A percentile compares a stretch with the other conserved stretches of the same genome.
phyloP scores from a whole-genome alignment of 2,113 vertebrate species.

The Seriola dumerili region DNA sequence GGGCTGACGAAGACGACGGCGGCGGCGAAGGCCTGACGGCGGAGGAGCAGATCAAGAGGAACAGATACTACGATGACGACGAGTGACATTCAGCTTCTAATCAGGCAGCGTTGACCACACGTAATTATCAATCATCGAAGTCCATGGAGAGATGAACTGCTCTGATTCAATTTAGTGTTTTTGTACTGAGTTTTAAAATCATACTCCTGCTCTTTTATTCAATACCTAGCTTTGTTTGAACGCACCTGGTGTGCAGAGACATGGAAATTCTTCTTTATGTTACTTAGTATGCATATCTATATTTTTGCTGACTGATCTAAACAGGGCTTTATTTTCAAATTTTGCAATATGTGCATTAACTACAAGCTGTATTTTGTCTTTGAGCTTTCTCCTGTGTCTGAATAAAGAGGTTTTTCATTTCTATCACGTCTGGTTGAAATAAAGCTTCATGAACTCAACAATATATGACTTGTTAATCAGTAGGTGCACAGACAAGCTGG shows the following conservation, averaged over 20 bases:
- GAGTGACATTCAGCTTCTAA: constrained; percentile 54
- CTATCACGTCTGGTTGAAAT: constrained; percentile 63
- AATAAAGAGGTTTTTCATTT: constrained; percentile 63
- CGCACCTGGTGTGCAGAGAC: constrained; percentile 87
- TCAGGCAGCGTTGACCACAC: constrained; percentile 23
- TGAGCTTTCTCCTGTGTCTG: constrained; percentile 56
- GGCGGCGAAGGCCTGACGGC: constrained; percentile 71
- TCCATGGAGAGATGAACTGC: constrained; percentile 82
- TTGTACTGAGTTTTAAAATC: constrained; percentile 69
- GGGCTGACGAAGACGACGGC: constrained; percentile 43
- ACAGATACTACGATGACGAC: constrained; percentile 85
- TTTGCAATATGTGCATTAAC: constrained; percentile 33
- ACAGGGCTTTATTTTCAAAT: constrained; percentile 46
- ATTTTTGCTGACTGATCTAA: constrained; percentile 53
- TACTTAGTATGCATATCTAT: constrained; percentile 47
- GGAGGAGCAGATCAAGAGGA: constrained; percentile 87
- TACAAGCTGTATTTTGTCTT: constrained; percentile 37
- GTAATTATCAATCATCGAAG: constrained; percentile 49
- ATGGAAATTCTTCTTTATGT: constrained; percentile 65
- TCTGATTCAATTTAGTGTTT: constrained; percentile 55
- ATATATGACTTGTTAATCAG: constrained; percentile 59
- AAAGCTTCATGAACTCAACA: constrained; percentile 51
- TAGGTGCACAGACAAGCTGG: constrained; percentile 7
- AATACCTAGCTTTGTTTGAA: constrained; percentile 71
- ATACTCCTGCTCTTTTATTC: constrained; percentile 66